phyloP scores from a whole-genome alignment of 1,140 invertebrate genomes.

The Drosophila serrata region DNA sequence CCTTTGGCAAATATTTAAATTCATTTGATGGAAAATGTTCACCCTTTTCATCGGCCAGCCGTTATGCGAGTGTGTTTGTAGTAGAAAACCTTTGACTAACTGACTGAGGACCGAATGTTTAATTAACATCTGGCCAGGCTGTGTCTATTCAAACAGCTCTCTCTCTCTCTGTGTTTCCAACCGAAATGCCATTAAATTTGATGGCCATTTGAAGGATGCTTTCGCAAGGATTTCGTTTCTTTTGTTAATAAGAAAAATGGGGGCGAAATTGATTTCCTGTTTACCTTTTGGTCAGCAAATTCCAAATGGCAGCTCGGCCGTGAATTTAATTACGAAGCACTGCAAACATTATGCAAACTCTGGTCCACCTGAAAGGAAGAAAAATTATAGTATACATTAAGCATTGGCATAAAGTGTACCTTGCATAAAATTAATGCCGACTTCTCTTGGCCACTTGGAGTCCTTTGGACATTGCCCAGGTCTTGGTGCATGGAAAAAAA shows the following conservation, averaged over 20 bases:
- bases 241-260: slow-evolving; percentile 39
- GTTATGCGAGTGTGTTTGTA: slow-evolving; percentile 23
- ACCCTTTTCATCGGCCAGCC: slow-evolving; percentile 51
- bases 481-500: slow-evolving; percentile 5
- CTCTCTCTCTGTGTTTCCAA: slow-evolving; percentile 34
- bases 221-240: slow-evolving; percentile 32
- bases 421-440: slow-evolving; percentile 58
- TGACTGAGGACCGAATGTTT: slow-evolving; percentile 51
- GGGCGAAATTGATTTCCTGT: slow-evolving; percentile 69
- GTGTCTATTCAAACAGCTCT: slow-evolving; percentile 31
- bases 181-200: slow-evolving; percentile 57
- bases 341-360: slow-evolving; percentile 44
- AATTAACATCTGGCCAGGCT: slow-evolving; percentile 61
- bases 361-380: slow-evolving; percentile 25
- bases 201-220: slow-evolving; percentile 41
- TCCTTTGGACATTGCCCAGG: slow-evolving; percentile 7
- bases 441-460: slow-evolving; percentile 22
- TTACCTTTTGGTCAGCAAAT: slow-evolving; percentile 66
- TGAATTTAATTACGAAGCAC: slow-evolving; percentile 68
- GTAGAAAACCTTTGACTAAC: slow-evolving; percentile 20
- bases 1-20: slow-evolving; percentile 74
- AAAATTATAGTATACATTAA: slow-evolving; percentile 37
- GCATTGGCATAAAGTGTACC: slow-evolving; percentile 58
- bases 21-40: slow-evolving; percentile 55
- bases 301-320: slow-evolving; percentile 30